Percentiles rank a stretch among this genome's conserved stretches.
phyloP scores from a whole-genome alignment of 2,797 vertebrate species.

The Rhinoraja longicauda region DNA sequence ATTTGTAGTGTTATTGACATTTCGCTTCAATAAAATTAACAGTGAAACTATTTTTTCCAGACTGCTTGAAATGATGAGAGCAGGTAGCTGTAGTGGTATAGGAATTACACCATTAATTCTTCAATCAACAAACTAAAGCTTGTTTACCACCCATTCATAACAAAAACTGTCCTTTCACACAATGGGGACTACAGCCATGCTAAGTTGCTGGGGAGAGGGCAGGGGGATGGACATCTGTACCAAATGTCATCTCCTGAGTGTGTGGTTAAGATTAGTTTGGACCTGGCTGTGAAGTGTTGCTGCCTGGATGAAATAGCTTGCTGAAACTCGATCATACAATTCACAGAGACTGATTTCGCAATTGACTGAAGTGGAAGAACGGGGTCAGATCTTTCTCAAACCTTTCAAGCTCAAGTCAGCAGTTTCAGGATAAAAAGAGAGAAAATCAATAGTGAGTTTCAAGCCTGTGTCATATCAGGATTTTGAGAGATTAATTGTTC shows the following conservation, averaged over 20 bases:
- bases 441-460: slow-evolving; percentile 3
- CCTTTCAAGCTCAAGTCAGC: not conserved
- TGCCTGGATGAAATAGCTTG: not conserved
- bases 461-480: not conserved
- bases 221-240: not conserved
- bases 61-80: not conserved
- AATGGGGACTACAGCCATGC: too few relatives aligned
- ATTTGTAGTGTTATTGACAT: not conserved
- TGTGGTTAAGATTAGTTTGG: not conserved
- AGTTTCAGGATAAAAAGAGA: not conserved
- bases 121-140: not conserved
- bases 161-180: not conserved
- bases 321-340: not conserved
- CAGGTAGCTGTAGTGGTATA: not conserved
- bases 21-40: not conserved
- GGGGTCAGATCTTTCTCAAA: not conserved
- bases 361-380: not conserved
- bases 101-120: not conserved
- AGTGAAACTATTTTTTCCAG: not conserved
- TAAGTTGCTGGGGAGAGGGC: too few relatives aligned
- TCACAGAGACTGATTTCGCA: not conserved
- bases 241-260: not conserved
- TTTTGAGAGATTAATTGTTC: not conserved
- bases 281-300: not conserved
- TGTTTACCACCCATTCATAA: not conserved